Base-by-base conservation (phyloP, 2,888 invertebrate genomes). In the Andrena haemorrhoa region DNA sequence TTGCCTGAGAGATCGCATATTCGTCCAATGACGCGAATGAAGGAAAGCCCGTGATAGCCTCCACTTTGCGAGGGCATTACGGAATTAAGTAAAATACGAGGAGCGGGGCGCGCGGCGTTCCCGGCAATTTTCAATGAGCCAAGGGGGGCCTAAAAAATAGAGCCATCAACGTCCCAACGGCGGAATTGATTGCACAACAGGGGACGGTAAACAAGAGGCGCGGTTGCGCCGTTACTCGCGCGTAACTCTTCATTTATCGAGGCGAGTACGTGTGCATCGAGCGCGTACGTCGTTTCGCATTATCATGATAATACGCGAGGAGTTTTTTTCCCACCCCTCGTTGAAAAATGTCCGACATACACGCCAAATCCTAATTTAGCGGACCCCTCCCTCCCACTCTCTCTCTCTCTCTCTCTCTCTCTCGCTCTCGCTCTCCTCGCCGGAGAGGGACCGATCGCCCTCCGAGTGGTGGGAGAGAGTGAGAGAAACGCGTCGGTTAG, bases 321-420 rank as follows among this genome's bases (percentile, higher is more conserved):
- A 47, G 58, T 76, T 68, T 80, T 79, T 68, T 56, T 35, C 53
- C 51, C 66, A 23, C 31, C 58, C 41, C 41, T 41, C 20, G 26
- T 31, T 26, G 56, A 66, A 56, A 64, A 75, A 75, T 73, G 63
- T 35, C 66, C 70, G 53, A 76, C 66, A 10, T 82, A 66, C 79
- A 56, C 60, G 74, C 71, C 76, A 77, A 86, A 86, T 86, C 82
- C 77, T 84, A 86, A 86, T 86, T 82, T 86, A 80, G 80, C 83
- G 63, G 76, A 31, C 31, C 31, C 69, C 49, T 35, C 53, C 58
- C 20, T 53, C n/a, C 41, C 41, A 41, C 41, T 60, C 61, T 41
- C 33, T 51, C 49, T 20, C 12, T 26, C 26, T n/a, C 16, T 61
- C 41, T 4, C n/a, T n/a, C 51, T 41, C 31, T 6, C 69, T 20